These are phyloP conservation scores for Acanthiza pusilla DNA, from an alignment of 2,797 vertebrate species.

Conservation along the genomic window DNA sequence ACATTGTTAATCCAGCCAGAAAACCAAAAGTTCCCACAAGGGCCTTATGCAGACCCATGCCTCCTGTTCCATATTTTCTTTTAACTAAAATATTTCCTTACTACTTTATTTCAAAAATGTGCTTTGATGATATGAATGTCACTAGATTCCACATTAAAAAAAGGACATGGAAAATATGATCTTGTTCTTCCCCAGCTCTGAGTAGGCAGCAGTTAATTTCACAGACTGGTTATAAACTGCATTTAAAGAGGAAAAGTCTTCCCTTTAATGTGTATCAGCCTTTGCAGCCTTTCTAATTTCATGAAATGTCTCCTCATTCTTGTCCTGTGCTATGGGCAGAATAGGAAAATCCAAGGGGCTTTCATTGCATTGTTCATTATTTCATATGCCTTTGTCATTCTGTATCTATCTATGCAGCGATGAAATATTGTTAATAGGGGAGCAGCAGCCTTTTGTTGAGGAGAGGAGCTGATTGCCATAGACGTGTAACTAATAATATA, in stretches of 20 bases:
- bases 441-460: conserved; percentile 40
- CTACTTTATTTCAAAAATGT: neutral
- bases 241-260: conserved; percentile 43
- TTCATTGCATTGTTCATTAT: conserved; percentile 36
- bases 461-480: conserved; percentile 39
- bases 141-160: neutral
- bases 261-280: conserved; percentile 55
- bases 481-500: conserved; percentile 39
- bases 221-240: conserved; percentile 52
- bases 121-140: neutral
- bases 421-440: conserved; percentile 37
- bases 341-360: conserved; percentile 38
- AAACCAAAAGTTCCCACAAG: neutral
- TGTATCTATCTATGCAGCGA: neutral
- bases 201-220: conserved; percentile 60
- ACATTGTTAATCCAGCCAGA: neutral
- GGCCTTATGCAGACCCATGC: neutral
- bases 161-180: neutral
- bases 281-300: conserved; percentile 65
- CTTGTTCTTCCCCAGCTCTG: neutral
- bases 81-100: neutral
- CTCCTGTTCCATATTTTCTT: neutral
- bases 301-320: conserved; percentile 52
- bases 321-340: conserved; percentile 24
- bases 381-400: conserved; percentile 52